Conservation (phyloP, 53 echinoderm and acorn worm species). For the Stichopus horrens region DNA sequence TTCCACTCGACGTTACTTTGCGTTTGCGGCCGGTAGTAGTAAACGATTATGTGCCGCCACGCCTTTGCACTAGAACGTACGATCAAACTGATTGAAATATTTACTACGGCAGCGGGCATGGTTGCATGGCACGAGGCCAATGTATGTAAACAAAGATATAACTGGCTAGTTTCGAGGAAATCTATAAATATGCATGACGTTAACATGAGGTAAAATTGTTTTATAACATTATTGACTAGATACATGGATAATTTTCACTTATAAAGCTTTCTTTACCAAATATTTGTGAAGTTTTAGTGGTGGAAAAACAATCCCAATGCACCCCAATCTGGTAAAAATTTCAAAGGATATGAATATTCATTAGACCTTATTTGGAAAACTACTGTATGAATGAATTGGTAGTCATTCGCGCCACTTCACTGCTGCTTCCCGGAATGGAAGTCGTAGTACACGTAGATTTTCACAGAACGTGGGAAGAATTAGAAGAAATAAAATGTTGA, state of each 20-base stretch:
- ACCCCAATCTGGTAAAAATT: too few relatives aligned
- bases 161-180: constrained; percentile 7
- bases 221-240: background rate
- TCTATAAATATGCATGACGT: constrained; percentile 22
- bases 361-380: constrained; percentile 23
- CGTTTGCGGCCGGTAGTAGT: background rate
- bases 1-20: background rate
- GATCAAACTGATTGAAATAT: constrained; percentile 4
- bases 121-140: background rate
- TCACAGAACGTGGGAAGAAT: too few relatives aligned
- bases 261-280: too few relatives aligned
- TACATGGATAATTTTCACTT: too few relatives aligned
- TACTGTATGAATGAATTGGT: constrained; percentile 16
- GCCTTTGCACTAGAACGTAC: constrained; percentile 6
- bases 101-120: background rate
- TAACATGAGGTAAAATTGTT: background rate
- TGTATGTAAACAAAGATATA: background rate
- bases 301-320: too few relatives aligned
- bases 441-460: background rate
- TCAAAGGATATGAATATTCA: constrained; percentile 1
- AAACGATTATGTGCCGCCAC: background rate
- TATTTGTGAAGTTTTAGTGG: too few relatives aligned
- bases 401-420: background rate
- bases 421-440: background rate
- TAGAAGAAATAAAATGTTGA: too few relatives aligned